Evolutionary conservation across 2,797 vertebrate species (phyloP).

Genomic region (Aselliscus stoliczkanus): DNA sequence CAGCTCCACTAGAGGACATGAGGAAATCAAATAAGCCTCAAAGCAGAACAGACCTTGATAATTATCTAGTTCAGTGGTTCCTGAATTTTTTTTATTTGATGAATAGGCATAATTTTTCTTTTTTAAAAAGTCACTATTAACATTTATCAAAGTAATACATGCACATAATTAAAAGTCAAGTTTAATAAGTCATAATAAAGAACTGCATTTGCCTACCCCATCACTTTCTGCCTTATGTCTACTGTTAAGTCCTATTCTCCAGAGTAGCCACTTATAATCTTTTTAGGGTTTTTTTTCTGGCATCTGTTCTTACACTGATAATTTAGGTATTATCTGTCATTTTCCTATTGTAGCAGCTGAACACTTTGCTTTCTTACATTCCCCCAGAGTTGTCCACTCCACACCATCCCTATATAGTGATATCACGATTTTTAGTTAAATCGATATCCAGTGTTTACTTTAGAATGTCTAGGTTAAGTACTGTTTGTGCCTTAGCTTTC

Average conservation of each 20-base stretch:
- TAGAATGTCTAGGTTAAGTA: neutral
- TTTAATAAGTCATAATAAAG: neutral
- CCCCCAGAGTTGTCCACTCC: neutral
- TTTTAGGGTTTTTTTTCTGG: neutral
- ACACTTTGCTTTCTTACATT: neutral
- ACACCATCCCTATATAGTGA: neutral
- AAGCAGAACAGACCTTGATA: neutral
- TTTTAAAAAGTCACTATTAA: neutral
- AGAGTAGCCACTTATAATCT: neutral
- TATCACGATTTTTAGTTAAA: neutral
- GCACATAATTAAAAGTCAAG: neutral
- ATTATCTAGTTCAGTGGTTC: neutral
- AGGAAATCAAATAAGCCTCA: neutral
- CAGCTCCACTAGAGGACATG: neutral
- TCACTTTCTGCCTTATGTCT: neutral
- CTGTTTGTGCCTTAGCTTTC: neutral
- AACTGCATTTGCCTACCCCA: neutral
- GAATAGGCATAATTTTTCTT: neutral
- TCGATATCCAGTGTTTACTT: neutral
- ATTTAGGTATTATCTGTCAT: neutral
- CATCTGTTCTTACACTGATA: neutral
- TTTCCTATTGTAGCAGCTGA: neutral
- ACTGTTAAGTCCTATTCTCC: neutral
- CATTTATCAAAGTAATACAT: neutral
- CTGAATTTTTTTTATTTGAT: neutral